Percentiles rank a stretch among this genome's conserved stretches.
phyloP scores from a whole-genome alignment of 2,797 vertebrate species.

The Lindbergichthys nudifrons region DNA sequence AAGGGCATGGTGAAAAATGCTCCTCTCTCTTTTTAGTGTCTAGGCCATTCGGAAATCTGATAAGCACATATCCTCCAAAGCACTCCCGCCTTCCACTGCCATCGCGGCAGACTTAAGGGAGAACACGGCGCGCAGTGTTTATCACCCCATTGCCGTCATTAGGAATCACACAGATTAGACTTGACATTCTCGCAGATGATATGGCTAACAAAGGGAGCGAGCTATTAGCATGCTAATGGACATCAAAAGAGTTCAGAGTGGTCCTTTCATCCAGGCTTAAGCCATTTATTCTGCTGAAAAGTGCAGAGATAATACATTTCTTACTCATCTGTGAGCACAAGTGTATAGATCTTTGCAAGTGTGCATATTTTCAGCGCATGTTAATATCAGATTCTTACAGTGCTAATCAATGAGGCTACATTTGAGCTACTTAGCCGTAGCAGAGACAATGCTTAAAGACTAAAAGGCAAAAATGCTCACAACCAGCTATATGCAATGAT shows the following conservation, averaged over 20 bases:
- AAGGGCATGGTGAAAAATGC: constrained; percentile 40
- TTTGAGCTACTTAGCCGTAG: constrained; percentile 39
- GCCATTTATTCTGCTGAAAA: constrained; percentile 57
- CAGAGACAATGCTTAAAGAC: constrained; percentile 23
- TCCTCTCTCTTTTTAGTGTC: constrained; percentile 32
- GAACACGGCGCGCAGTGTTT: constrained; percentile 69
- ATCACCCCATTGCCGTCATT: constrained; percentile 71
- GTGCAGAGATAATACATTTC: constrained; percentile 56
- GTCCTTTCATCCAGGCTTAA: constrained; percentile 74
- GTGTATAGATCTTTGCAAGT: constrained; percentile 12
- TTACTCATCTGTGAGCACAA: constrained; percentile 56
- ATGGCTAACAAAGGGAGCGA: constrained; percentile 71
- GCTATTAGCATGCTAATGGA: constrained; percentile 81
- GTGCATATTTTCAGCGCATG: constrained; percentile 9
- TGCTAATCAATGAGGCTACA: constrained; percentile 20
- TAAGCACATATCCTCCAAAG: constrained; percentile 61
- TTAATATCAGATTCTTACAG: constrained; percentile 26
- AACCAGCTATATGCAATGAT: constrained; percentile 46
- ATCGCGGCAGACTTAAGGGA: constrained; percentile 56
- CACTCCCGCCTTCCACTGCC: constrained; percentile 33
- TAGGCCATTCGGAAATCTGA: constrained; percentile 63
- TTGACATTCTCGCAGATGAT: constrained; percentile 76
- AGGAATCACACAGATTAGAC: constrained; percentile 78
- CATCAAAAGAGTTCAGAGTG: constrained; percentile 71
- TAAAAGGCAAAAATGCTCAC: constrained; percentile 50